phyloP scores from a whole-genome alignment of 2,888 invertebrate genomes.

The Orchesella flavescens region DNA sequence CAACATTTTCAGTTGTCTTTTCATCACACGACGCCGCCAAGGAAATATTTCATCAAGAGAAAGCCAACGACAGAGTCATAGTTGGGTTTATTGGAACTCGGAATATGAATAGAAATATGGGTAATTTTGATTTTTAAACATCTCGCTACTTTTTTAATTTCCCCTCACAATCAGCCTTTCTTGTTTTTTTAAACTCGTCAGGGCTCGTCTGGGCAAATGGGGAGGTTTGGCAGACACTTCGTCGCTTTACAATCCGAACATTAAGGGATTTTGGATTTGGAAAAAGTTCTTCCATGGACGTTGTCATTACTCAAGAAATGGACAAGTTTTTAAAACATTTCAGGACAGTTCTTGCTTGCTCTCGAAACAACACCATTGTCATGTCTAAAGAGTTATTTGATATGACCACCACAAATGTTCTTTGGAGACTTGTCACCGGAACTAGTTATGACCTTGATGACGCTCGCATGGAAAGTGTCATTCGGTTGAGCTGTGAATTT shows the following conservation, averaged over 20 bases:
- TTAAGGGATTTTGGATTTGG: conserved; percentile 34
- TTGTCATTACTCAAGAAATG: conserved; percentile 21
- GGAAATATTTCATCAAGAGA: conserved; percentile 3
- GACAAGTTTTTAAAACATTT: not conserved
- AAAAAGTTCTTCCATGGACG: conserved; percentile 23
- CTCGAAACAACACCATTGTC: not conserved
- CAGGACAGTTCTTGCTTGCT: not conserved
- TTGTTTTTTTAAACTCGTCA: not conserved
- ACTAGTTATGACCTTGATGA: conserved; percentile 30
- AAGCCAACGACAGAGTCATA: not conserved
- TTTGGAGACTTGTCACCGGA: conserved; percentile 51
- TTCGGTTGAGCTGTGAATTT: conserved; percentile 7
- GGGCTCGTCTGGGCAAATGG: conserved; percentile 6
- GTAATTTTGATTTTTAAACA: not conserved
- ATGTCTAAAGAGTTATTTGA: conserved; percentile 33
- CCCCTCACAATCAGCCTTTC: not conserved
- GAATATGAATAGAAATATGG: not conserved
- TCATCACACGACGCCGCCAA: not conserved
- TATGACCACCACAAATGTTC: conserved; percentile 6
- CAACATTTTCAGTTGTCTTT: not conserved
- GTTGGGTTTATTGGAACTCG: not conserved
- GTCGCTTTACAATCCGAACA: conserved; percentile 14
- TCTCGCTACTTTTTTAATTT: not conserved
- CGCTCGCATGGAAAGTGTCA: conserved; percentile 2
- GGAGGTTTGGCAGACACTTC: not conserved